Evolutionary conservation across 2,113 vertebrate genomes (phyloP).

Genomic region (Cyanocitta stelleri): DNA sequence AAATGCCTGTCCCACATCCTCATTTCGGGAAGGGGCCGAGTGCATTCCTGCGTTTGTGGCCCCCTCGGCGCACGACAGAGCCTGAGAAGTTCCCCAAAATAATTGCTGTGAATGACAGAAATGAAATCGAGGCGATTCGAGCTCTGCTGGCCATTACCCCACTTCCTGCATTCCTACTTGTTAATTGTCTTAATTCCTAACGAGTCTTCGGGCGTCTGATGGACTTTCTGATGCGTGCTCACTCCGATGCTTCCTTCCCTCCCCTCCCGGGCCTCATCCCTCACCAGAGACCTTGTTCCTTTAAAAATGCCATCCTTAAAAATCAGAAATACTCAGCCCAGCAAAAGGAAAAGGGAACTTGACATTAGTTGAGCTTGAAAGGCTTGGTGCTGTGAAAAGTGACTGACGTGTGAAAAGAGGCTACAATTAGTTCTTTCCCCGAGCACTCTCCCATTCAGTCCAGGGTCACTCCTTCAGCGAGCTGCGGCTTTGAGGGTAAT

Average conservation of each 20-base stretch:
- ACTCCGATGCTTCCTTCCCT: background rate
- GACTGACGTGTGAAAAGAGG: constrained; percentile 84
- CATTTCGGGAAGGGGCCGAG: accelerated
- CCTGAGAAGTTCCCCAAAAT: background rate
- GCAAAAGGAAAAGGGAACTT: constrained; percentile 63
- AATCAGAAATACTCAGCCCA: constrained; percentile 60
- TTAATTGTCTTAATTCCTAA: constrained; percentile 64
- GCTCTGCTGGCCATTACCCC: constrained; percentile 41
- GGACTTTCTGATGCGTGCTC: constrained; percentile 39
- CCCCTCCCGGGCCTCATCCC: constrained; percentile 26
- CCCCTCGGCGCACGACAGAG: background rate
- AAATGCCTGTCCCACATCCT: background rate
- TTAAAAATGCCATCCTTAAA: constrained; percentile 56
- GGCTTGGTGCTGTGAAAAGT: constrained; percentile 75
- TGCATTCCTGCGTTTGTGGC: accelerated
- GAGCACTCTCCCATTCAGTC: constrained; percentile 75
- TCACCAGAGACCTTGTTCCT: constrained; percentile 50
- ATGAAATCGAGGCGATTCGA: constrained; percentile 39
- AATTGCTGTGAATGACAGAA: constrained; percentile 34
- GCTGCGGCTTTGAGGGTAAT: constrained; percentile 81
- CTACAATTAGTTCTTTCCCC: constrained; percentile 83
- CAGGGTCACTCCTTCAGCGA: constrained; percentile 72
- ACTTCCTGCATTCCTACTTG: constrained; percentile 56
- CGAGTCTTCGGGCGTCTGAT: constrained; percentile 10
- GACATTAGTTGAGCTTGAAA: constrained; percentile 75